Evolutionary conservation across 2,113 vertebrate species (phyloP), one percentile per base, ranked within the genome.

Genomic region (Poeciliopsis occidentalis): DNA sequence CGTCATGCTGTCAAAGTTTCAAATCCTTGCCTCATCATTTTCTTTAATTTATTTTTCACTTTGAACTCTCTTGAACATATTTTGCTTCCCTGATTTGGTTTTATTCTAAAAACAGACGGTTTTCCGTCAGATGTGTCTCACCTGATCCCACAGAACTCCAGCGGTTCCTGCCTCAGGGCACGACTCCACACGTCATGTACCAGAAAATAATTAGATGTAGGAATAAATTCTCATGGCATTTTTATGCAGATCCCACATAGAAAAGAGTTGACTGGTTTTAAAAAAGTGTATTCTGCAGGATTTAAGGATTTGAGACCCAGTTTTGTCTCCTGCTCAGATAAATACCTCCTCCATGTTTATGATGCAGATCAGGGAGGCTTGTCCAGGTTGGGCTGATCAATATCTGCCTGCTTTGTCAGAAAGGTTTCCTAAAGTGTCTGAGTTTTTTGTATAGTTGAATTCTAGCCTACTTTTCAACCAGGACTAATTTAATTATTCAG

Each of bases 1-100:
- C 26, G 30, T 60, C 8, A 29, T 44, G 39, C 15, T 30, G 13
- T 67, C 44, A 22, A 29, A 47, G 34, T 31, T 74, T 68, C 39
- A 34, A 70, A 60, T 70, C 66, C 29, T 30, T 57, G 51, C 51
- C 51, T 57, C 19, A 19, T 71, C 0, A 24, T 71, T 67, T 76
- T 75, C 22, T 57, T 44, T 31, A 78, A 70, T 60, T 5, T 0
- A 8, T 61, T 71, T 70, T 15, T 71, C 15, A 61, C 3, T 37
- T 73, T 64, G 24, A 80, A 8, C 26, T 70, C 69, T 22, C 8
- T 41, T n/a, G 51, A 8, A 57, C 24, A 57, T 57, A 8, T 57
- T 57, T 57, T n/a, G 8, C 17, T 57, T 57, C 51, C 24, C 51
- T 57, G 51, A 57, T 57, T 57, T 3, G 1, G 51, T 57, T 57